phyloP scores from a whole-genome alignment of 2,888 invertebrate genomes.

The Andrena bicolor region DNA sequence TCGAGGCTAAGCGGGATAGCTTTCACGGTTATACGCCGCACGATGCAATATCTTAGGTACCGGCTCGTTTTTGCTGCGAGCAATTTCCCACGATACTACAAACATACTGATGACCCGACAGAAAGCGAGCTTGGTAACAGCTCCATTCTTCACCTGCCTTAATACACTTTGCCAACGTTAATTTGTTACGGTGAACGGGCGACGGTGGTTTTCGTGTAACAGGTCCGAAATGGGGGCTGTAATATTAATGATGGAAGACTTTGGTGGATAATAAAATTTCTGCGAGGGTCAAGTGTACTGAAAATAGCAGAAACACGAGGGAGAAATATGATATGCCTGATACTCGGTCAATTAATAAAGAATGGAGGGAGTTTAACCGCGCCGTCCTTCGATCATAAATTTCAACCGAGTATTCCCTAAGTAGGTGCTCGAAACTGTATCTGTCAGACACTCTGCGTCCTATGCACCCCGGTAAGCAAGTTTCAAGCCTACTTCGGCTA shows the following conservation, averaged over 20 bases:
- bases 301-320: too few species aligned
- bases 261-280: not conserved
- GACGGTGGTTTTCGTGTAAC: not conserved
- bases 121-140: not conserved
- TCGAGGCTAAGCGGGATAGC: slow-evolving; percentile 49
- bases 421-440: slow-evolving; percentile 58
- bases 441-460: slow-evolving; percentile 44
- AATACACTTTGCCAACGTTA: not conserved
- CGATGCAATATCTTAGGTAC: slow-evolving; percentile 40
- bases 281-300: too few species aligned
- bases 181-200: not conserved
- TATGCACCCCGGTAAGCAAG: slow-evolving; percentile 64
- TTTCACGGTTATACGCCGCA: slow-evolving; percentile 38
- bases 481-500: slow-evolving; percentile 64
- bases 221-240: not conserved
- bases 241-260: not conserved
- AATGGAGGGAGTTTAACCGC: slow-evolving; percentile 34
- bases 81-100: slow-evolving; percentile 22
- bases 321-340: not conserved
- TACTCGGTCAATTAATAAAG: slow-evolving; percentile 45
- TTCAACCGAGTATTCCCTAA: slow-evolving; percentile 49
- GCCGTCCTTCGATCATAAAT: slow-evolving; percentile 62
- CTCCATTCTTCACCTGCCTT: not conserved
- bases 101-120: not conserved
- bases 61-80: slow-evolving; percentile 13